A percentile compares a stretch with the other conserved stretches of the same genome.
phyloP scores from a whole-genome alignment of 2,888 invertebrate genomes.

The Kuschelorhynchus macadamiae region DNA sequence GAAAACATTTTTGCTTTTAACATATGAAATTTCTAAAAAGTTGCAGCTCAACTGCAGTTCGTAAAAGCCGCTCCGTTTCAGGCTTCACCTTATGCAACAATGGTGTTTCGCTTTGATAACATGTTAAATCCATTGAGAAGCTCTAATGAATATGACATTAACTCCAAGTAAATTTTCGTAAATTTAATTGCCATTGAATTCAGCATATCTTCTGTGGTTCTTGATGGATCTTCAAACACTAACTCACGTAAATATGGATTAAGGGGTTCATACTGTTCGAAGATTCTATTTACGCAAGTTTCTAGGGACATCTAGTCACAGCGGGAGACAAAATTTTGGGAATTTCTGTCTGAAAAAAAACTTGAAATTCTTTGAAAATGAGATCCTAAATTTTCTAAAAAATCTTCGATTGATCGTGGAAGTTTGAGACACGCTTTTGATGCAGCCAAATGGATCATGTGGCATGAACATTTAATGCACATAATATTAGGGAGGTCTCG shows the following conservation, averaged over 20 bases:
- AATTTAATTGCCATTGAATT: background rate
- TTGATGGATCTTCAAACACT: conserved; percentile 3
- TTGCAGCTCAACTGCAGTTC: too few relatives aligned
- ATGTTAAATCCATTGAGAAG: too few relatives aligned
- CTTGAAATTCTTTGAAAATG: conserved; percentile 15
- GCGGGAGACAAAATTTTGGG: background rate
- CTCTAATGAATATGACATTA: background rate
- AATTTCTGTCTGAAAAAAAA: background rate
- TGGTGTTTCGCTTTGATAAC: too few relatives aligned
- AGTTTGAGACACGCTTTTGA: background rate
- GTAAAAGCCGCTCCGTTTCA: too few relatives aligned
- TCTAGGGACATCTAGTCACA: conserved; percentile 56
- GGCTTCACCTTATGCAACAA: too few relatives aligned
- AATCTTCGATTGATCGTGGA: background rate
- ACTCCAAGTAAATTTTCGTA: conserved; percentile 8
- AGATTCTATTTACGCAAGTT: conserved; percentile 60
- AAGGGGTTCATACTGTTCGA: conserved; percentile 58
- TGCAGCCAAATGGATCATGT: conserved; percentile 2
- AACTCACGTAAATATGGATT: background rate
- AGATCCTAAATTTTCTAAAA: background rate
- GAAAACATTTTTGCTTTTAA: too few relatives aligned
- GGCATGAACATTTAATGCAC: background rate
- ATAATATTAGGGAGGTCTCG: background rate
- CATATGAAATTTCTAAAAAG: too few relatives aligned
- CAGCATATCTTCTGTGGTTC: background rate